Evolutionary conservation across 2,888 invertebrate genomes (phyloP).

Genomic region (Gasteruption jaculator): DNA sequence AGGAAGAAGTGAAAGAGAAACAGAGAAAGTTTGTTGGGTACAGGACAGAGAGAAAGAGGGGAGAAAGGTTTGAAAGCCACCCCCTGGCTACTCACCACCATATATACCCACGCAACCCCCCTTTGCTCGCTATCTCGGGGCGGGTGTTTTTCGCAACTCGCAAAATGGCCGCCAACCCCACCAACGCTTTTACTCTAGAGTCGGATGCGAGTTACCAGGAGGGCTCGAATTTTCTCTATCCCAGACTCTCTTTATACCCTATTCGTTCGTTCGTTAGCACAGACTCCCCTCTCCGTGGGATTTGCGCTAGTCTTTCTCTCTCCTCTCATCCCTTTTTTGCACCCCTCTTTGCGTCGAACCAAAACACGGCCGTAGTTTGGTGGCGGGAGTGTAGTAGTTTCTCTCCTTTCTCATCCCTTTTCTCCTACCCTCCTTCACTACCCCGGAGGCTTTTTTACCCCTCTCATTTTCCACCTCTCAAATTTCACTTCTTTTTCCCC

Average conservation of each 20-base stretch:
- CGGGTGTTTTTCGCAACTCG: slow-evolving; percentile 50
- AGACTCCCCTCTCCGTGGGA: slow-evolving; percentile 4
- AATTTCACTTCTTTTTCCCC: slow-evolving; percentile 11
- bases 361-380: no score
- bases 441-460: no score
- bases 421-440: neutral
- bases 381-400: no score
- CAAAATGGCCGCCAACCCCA: slow-evolving; percentile 51
- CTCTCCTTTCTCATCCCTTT: neutral
- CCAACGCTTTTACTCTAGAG: no score
- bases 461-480: slow-evolving; percentile 11
- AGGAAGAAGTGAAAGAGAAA: slow-evolving; percentile 25
- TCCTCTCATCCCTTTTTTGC: slow-evolving; percentile 16
- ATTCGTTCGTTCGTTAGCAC: slow-evolving; percentile 41
- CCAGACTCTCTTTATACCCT: slow-evolving; percentile 48
- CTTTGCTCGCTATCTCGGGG: slow-evolving; percentile 43
- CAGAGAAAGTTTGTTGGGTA: slow-evolving; percentile 13
- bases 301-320: slow-evolving; percentile 19
- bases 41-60: slow-evolving; percentile 22
- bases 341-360: slow-evolving; percentile 10
- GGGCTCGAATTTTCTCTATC: slow-evolving; percentile 49
- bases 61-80: slow-evolving; percentile 20
- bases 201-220: slow-evolving; percentile 32
- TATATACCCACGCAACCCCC: slow-evolving; percentile 26
- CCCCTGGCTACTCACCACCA: slow-evolving; percentile 25